phyloP scores from a whole-genome alignment of 2,797 vertebrate species.

The Muscicapa comitata region DNA sequence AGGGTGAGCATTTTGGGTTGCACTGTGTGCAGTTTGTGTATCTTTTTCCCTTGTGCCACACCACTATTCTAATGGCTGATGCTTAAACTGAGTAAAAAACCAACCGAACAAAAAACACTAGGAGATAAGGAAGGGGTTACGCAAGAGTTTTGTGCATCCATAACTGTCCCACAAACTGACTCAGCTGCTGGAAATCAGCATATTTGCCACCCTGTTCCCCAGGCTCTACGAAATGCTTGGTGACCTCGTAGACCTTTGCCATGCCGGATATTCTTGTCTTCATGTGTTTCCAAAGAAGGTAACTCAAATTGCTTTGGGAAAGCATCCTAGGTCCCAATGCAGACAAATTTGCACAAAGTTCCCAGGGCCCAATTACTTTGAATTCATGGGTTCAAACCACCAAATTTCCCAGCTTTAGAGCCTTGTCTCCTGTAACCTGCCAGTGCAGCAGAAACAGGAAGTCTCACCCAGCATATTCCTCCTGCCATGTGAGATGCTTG shows the following conservation, averaged over 20 bases:
- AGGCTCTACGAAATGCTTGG: background rate
- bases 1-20: background rate
- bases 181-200: background rate
- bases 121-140: background rate
- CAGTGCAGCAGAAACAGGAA: background rate
- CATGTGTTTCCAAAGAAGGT: background rate
- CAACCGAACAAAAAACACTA: too few species aligned
- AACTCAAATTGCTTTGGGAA: background rate
- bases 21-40: fast-evolving
- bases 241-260: background rate
- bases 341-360: background rate
- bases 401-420: background rate
- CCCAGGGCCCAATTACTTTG: background rate
- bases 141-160: background rate
- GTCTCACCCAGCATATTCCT: background rate
- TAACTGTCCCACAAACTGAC: background rate
- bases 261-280: background rate
- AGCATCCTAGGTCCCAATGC: background rate
- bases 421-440: background rate
- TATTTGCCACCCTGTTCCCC: background rate
- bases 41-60: background rate
- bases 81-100: background rate
- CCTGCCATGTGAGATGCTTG: background rate
- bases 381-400: background rate
- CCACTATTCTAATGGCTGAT: background rate